A percentile compares a stretch with the other conserved stretches of the same genome.
These are phyloP conservation scores for Acromyrmex charruanus DNA, from an alignment of 1,140 invertebrate species.

Conservation along the genomic window DNA sequence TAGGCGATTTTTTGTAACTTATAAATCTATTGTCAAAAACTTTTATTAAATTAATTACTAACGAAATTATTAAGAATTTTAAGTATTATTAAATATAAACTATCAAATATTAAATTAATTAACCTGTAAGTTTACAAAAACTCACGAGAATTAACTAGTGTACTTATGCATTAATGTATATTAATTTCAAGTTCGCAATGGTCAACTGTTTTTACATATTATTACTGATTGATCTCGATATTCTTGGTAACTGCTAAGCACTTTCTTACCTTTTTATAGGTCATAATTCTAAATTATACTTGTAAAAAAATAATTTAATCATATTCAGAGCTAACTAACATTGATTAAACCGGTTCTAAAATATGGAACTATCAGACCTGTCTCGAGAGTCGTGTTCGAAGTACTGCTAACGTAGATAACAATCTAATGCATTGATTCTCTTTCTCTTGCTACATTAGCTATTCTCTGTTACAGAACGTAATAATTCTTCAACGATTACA, in stretches of 20 bases:
- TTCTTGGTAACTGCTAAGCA: neutral
- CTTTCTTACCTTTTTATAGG: conserved; percentile 9
- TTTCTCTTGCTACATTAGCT: neutral
- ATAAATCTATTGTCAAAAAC: neutral
- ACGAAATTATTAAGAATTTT: neutral
- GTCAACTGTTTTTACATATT: conserved; percentile 22
- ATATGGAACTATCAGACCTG: conserved; percentile 27
- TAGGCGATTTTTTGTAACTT: too few relatives aligned
- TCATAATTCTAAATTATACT: conserved; percentile 19
- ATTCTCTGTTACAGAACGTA: conserved; percentile 13
- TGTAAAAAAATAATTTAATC: conserved; percentile 42
- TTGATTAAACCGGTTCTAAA: conserved; percentile 52
- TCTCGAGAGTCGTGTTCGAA: neutral
- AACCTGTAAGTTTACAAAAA: neutral
- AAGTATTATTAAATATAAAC: conserved; percentile 2
- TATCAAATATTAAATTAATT: conserved; percentile 11
- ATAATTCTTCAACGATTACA: conserved; percentile 23
- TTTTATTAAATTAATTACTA: neutral
- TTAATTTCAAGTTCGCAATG: neutral
- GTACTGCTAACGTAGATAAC: conserved; percentile 12
- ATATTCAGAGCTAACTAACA: conserved; percentile 38
- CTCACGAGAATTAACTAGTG: neutral
- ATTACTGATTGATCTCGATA: neutral
- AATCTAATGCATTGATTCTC: conserved; percentile 28
- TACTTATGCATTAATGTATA: neutral